A percentile compares a stretch with the other conserved stretches of the same genome.
phyloP scores from a whole-genome alignment of 1,140 invertebrate genomes.

The Brachionus manjavacas region DNA sequence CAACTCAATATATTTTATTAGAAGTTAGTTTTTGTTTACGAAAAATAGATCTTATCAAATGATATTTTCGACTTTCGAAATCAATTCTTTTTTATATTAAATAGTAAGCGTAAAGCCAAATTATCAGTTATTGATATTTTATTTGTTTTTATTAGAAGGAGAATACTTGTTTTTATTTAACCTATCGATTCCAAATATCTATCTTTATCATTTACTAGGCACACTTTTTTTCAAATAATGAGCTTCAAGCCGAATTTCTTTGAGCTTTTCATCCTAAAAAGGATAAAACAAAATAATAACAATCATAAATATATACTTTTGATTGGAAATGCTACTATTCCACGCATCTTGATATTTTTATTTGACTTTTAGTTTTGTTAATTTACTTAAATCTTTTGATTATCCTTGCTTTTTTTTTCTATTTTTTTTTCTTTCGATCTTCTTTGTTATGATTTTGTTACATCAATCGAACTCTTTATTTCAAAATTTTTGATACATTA shows the following conservation, averaged over 20 bases:
- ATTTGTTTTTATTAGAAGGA: constrained; percentile 20
- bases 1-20: neutral
- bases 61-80: neutral
- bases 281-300: neutral
- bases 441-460: neutral
- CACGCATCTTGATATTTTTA: neutral
- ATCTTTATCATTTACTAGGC: neutral
- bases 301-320: neutral
- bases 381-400: neutral
- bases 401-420: neutral
- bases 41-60: neutral
- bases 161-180: neutral
- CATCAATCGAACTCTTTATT: too few species aligned
- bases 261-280: neutral
- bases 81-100: constrained; percentile 8
- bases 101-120: constrained; percentile 10
- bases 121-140: constrained; percentile 25
- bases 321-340: neutral
- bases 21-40: neutral
- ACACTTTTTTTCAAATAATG: constrained; percentile 25
- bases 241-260: constrained; percentile 5
- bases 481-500: too few species aligned
- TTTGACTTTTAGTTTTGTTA: neutral
- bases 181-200: constrained; percentile 8
- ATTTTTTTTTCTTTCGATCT: neutral